A percentile compares a stretch with the other conserved stretches of the same genome.
These are phyloP conservation scores for Antheraea yamamai DNA, from an alignment of 2,888 invertebrate genomes.

Conservation along the genomic window DNA sequence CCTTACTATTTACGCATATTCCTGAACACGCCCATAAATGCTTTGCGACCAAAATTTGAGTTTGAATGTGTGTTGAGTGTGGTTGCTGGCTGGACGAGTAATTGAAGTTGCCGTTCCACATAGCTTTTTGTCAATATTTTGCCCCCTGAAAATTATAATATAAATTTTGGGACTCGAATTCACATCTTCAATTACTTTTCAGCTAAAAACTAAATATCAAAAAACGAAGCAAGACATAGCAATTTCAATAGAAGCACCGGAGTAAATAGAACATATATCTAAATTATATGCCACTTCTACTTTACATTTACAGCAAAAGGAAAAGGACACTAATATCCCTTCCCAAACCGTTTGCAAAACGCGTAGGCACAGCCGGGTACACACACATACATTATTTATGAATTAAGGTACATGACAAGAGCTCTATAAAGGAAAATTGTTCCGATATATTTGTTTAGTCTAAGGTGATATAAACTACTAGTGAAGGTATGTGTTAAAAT, in stretches of 20 bases:
- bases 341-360: conserved; percentile 27
- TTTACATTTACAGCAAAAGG: conserved; percentile 6
- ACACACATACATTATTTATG: conserved; percentile 35
- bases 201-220: neutral
- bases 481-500: neutral
- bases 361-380: conserved; percentile 24
- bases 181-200: neutral
- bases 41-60: no score
- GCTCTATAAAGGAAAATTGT: conserved; percentile 23
- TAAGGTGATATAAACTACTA: conserved; percentile 25
- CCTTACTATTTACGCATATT: no score
- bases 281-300: neutral
- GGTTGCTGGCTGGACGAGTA: no score
- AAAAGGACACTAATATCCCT: conserved; percentile 26
- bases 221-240: neutral
- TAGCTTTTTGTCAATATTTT: no score
- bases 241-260: neutral
- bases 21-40: no score
- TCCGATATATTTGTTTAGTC: conserved; percentile 32
- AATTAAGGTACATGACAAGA: conserved; percentile 22
- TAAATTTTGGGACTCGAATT: no score
- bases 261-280: neutral
- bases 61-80: no score
- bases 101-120: no score
- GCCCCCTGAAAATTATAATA: no score